Base-by-base conservation (phyloP, 2,797 vertebrate species). In the Neosilurus hyrtlii region DNA sequence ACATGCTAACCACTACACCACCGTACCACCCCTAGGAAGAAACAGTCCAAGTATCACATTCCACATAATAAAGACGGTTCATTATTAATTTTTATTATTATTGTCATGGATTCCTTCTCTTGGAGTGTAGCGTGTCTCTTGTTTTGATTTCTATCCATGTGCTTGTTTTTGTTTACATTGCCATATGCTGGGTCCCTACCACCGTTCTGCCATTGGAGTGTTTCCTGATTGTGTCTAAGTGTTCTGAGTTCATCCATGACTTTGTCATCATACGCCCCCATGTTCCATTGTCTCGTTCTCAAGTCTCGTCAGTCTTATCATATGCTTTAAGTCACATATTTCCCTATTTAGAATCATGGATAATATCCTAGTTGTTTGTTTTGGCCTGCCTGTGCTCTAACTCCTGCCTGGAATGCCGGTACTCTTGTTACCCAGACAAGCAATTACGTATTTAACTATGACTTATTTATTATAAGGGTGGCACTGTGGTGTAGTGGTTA, bases 91-190 rank as follows among this genome's bases (percentile, higher is more conserved):
- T 30, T 30, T 30, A 30, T 30, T 30, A 43, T 43, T 26, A 59
- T 8, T 74, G 52, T 57, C 18, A 35, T 35, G 9, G 10, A 57
- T 35, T 59, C 18, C 26, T 59, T 59, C 54, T 59, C 30, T 14
- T 20, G 24, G 26, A 75, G 10, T 14, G 6, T 0, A 4, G 11
- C 35, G 54, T 37, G 73, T 75, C 54, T 59, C 30, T 74, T 74
- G 30, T 59, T 75, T 37, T 59, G 30, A 15, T 75, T 59, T 35
- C 24, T 54, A 26, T 35, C 26, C 52, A 20, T 74, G 4, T 57
- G 72, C 18, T 57, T 57, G 35, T 56, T 74, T 56, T 74, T 74
- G 72, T 74, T 74, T 57, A 20, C 16, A 57, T 35, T 74, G 72
- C 56, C 72, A 74, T 30, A 72, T 18, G 24, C 51, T 20, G 18